Conservation (phyloP, 2,113 vertebrate species). For the Nymphicus hollandicus region DNA sequence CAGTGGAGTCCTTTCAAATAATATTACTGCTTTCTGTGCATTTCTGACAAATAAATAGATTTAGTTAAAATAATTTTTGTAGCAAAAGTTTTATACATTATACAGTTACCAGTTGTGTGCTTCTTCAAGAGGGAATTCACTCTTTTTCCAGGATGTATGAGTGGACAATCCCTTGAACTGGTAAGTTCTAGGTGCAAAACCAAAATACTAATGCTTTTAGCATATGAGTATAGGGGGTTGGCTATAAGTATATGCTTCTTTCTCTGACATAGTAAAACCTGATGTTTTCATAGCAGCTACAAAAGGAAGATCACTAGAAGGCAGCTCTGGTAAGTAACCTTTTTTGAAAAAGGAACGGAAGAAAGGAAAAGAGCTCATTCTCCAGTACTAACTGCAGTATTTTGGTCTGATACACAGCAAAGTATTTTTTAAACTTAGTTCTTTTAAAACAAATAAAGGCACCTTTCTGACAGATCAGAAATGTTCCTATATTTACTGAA, state of each 20-base stretch:
- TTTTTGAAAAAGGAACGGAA: not conserved
- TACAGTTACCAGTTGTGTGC: not conserved
- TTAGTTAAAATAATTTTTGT: not conserved
- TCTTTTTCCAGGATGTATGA: not conserved
- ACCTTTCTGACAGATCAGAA: not conserved
- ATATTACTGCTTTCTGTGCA: not conserved
- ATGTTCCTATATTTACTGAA: not conserved
- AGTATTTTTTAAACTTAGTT: not conserved
- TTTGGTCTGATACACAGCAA: not conserved
- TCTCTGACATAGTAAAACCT: not conserved
- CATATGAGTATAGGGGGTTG: not conserved
- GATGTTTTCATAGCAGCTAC: not conserved
- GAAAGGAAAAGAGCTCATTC: not conserved
- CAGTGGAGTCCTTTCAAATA: not conserved
- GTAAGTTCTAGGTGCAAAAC: not conserved
- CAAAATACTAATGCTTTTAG: not conserved
- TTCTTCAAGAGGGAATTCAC: not conserved
- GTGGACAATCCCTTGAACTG: not conserved
- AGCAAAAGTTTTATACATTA: not conserved
- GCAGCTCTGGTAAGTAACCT: not conserved
- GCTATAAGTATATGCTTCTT: not conserved
- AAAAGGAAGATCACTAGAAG: not conserved
- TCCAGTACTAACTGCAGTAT: not conserved
- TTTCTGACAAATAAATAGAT: not conserved
- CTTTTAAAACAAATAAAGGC: not conserved